Base-by-base conservation (phyloP, 2,113 vertebrate species). In the Bubalus kerabau region DNA sequence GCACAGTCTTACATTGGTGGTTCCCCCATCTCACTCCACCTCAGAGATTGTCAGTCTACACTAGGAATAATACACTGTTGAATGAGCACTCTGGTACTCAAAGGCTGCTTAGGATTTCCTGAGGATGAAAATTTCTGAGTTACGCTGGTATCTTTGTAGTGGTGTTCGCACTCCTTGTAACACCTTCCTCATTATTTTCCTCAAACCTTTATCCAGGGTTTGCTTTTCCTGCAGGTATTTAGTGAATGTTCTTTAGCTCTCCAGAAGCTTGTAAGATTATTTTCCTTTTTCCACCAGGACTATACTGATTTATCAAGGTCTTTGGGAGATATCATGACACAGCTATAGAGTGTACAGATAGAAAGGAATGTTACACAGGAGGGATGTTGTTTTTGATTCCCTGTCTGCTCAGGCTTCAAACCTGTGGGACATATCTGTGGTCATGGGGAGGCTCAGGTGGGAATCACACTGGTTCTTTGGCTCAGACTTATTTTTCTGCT, bases 1-100 rank as follows among this genome's bases (percentile, higher is more conserved):
- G 15, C 36, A 36, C 32, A 46, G 59, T 9, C 30, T 62, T 21
- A 8, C 24, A 12, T 40, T 50, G 7, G 5, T 30, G 4, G 2
- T 43, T 17, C 26, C 15, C 10, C 26, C 32, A 59, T n/a, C 82
- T 67, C 7, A 57, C 48, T 67, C 7, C 26, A 19, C 43, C 32
- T 95, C 40, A 8, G n/a, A 23, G 23, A 12, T 0, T 36, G 0
- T 36, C 28, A 80, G 6, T 30, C 67, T 83, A 1, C 57, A 0
- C 10, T 48, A 6, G 57, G 19, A 81, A 52, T 16, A 21, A 5
- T 30, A 13, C 0, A 2, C 28, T 24, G 1, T 23, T 17, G 17
- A 50, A 7, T 48, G 36, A 8, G 26, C 9, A 19, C n/a, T 74
- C 21, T 26, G 4, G 11, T 8, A 7, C 3, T 15, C 28, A 26